Evolutionary conservation across 1,140 invertebrate genomes (phyloP), one percentile per base, ranked within the genome.

Genomic region (Lethrus apterus): DNA sequence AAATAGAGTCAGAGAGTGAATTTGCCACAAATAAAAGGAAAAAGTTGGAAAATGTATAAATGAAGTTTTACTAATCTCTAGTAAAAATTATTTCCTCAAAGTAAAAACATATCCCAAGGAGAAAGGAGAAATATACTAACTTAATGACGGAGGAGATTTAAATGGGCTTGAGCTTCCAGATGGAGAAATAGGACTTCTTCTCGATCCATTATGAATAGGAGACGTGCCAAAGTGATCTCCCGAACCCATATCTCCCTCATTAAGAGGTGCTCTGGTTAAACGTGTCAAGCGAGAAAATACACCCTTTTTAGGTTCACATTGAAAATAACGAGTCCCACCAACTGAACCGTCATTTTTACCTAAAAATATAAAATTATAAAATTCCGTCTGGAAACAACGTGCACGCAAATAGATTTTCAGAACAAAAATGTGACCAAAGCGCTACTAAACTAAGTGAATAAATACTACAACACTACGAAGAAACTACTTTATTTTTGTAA

Each of bases 311-410:
- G 89, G 77, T 67, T 93, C 88, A 67, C 94, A 98, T 69, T 96
- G 92, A 66, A 95, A 95, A 66, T 95, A 96, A 20, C 86, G 75
- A 15, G 82, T 80, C 20, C 93, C 93, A 42, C 86, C 84, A 31
- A 98, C 93, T 13, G 91, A 90, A 11, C 95, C 95, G 72, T 98
- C 93, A 67, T 98, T 98, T 75, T 98, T 98, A 30, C 88, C 88
- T 91, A 63, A 46, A 72, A 52, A 10, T 15, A n/a, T 9, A 11
- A 26, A 3, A 10, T 11, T 18, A 5, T 38, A 1, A n/a, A 20
- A 3, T 11, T 13, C n/a, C n/a, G 18, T 23, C 4, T 19, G 8
- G 32, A 13, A 11, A 21, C 13, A 5, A 7, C n/a, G 1, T 11
- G 14, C 7, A 21, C 11, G 14, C 35, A 23, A 23, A 38, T 38